Base-by-base conservation (phyloP, 2,113 vertebrate genomes). In the Amphiprion percula region DNA sequence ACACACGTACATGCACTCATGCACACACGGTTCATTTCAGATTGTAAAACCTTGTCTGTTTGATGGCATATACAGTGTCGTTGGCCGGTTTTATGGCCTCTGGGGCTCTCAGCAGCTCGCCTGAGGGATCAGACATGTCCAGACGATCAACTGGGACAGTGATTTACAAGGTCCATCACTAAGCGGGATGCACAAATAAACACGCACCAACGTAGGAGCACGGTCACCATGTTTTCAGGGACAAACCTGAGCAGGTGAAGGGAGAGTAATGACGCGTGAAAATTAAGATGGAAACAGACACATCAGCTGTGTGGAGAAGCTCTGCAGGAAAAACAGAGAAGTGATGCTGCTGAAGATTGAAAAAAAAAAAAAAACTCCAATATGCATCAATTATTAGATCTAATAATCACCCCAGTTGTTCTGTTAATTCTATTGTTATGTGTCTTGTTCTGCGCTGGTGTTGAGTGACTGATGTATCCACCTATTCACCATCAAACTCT, bases 71-170 rank as follows among this genome's bases (percentile, higher is more conserved):
- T 66, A 30, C 44, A 15, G 39, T 64, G n/a, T 61, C 17, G 60
- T 39, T 65, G 4, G 24, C 53, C 17, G 64, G 59, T 66, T 80
- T 83, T 70, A 79, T 81, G 39, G 30, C 64, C 55, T 71, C 19
- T 10, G 71, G 41, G 4, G 33, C 52, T 39, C 53, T 74, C 30
- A 69, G 71, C 73, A 39, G 30, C 39, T 68, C 4, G 4, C 50
- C 54, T 0, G 60, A 59, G 17, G 59, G 26, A 80, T 68, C 64
- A 60, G 39, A 52, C 11, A 54, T 49, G 69, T 23, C 47, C 39
- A 68, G 15, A 78, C 50, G 24, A 37, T 79, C 74, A 59, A 12
- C 62, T 28, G 47, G 47, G 75, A 44, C 49, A 49, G 41, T 28
- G 33, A 74, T 70, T 81, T 56, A 61, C 28, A 68, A 10, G 50